A percentile compares a stretch with the other conserved stretches of the same genome.
Conservation (phyloP, 2,888 invertebrate genomes). For the Epistrophella euchroma region DNA sequence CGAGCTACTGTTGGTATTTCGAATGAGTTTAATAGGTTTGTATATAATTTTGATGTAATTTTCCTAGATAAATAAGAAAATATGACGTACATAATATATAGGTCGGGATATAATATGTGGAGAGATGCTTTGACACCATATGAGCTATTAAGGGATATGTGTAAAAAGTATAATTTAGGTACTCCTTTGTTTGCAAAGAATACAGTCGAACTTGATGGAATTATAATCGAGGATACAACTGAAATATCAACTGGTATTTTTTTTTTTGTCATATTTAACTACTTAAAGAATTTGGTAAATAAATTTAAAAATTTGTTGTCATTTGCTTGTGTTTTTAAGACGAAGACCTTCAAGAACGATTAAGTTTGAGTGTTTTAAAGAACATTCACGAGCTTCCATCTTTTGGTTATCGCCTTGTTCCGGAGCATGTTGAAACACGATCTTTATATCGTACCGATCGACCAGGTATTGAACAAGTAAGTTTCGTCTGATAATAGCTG, state of each 20-base stretch:
- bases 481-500: no score
- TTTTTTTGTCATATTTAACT: background rate
- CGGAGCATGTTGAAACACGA: constrained; percentile 96
- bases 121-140: constrained; percentile 90
- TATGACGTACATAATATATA: constrained; percentile 76
- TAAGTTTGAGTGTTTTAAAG: constrained; percentile 90
- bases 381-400: constrained; percentile 91
- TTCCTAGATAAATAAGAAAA: background rate
- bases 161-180: constrained; percentile 87
- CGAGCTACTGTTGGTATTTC: constrained; percentile 92
- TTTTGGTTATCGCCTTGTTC: constrained; percentile 91
- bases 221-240: constrained; percentile 80
- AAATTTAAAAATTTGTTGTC: background rate
- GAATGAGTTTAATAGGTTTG: constrained; percentile 88
- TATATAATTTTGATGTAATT: constrained; percentile 51
- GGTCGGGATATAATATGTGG: constrained; percentile 90
- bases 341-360: constrained; percentile 88
- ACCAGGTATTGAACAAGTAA: constrained; percentile 90
- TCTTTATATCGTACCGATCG: constrained; percentile 89
- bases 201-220: constrained; percentile 85
- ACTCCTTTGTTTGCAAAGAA: constrained; percentile 85
- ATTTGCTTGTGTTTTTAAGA: constrained; percentile 76
- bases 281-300: background rate
- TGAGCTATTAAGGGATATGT: constrained; percentile 89
- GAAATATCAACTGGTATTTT: constrained; percentile 79